Conservation (phyloP, 1,140 invertebrate genomes). For the Mactra quadrangularis region DNA sequence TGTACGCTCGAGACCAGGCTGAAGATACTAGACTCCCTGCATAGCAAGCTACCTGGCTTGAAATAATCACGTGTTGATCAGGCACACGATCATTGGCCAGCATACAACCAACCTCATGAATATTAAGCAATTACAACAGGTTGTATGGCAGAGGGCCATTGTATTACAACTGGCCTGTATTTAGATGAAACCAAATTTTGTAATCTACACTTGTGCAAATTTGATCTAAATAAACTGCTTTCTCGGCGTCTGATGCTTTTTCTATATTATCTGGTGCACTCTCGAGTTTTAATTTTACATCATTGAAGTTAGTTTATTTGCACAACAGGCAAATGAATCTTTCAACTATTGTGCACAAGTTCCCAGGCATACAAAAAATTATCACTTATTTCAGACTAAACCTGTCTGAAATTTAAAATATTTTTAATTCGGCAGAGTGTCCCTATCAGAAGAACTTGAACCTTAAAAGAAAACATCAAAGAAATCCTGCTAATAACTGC, state of each 20-base stretch:
- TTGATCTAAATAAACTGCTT: conserved; percentile 7
- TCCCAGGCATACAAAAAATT: conserved; percentile 58
- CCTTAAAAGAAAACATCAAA: conserved; percentile 50
- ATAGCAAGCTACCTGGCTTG: no score
- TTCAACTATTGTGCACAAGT: conserved; percentile 22
- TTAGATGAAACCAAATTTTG: conserved; percentile 4
- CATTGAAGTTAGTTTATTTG: background rate
- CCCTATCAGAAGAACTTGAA: conserved; percentile 54
- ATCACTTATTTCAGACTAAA: conserved; percentile 39
- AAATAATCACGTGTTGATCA: no score
- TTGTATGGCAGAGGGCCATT: no score
- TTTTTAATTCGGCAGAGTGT: conserved; percentile 55
- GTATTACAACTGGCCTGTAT: no score
- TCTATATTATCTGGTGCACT: conserved; percentile 10
- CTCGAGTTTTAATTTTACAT: background rate
- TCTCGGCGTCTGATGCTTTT: background rate
- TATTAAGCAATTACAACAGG: no score
- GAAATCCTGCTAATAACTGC: no score
- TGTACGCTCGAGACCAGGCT: no score
- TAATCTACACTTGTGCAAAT: conserved; percentile 6
- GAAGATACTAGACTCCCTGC: no score
- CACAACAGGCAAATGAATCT: conserved; percentile 17
- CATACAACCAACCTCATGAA: no score
- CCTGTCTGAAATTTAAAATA: conserved; percentile 42
- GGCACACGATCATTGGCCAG: no score